A percentile compares a stretch with the other conserved stretches of the same genome.
phyloP scores from a whole-genome alignment of 2,797 vertebrate species.

The Bryconaethiops microstoma region DNA sequence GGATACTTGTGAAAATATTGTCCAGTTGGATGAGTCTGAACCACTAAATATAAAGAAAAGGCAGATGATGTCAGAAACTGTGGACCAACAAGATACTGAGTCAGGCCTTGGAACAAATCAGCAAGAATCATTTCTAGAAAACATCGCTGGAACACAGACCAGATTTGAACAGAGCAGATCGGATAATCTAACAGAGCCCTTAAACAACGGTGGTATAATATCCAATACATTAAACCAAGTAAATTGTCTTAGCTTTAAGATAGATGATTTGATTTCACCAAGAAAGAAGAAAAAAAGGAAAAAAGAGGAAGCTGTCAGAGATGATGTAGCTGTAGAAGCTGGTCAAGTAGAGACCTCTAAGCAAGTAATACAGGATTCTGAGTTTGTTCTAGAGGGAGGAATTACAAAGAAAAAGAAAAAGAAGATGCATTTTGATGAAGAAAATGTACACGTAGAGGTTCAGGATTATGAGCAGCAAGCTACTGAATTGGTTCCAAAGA shows the following conservation, averaged over 20 bases:
- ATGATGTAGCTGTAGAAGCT: neutral
- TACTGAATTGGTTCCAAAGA: too few relatives aligned
- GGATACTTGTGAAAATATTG: neutral
- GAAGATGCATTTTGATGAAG: too few relatives aligned
- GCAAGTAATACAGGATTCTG: neutral
- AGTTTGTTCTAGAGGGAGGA: neutral
- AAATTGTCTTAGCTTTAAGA: neutral
- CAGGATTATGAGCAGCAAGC: neutral
- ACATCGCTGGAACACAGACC: neutral
- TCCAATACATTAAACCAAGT: neutral
- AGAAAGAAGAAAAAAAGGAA: conserved; percentile 26
- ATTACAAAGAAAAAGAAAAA: neutral
- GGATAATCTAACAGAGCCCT: neutral
- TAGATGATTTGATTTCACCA: neutral
- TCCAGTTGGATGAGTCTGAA: conserved; percentile 14
- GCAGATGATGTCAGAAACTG: neutral
- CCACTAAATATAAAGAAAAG: conserved; percentile 5
- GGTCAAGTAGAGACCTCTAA: neutral
- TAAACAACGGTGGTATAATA: neutral
- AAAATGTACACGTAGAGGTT: too few relatives aligned
- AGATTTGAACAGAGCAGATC: neutral
- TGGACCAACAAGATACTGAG: neutral
- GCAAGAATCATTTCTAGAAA: neutral
- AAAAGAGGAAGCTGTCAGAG: too few relatives aligned
- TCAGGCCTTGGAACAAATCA: neutral